Conservation (phyloP, 2,797 vertebrate genomes). For the Labroides dimidiatus region DNA sequence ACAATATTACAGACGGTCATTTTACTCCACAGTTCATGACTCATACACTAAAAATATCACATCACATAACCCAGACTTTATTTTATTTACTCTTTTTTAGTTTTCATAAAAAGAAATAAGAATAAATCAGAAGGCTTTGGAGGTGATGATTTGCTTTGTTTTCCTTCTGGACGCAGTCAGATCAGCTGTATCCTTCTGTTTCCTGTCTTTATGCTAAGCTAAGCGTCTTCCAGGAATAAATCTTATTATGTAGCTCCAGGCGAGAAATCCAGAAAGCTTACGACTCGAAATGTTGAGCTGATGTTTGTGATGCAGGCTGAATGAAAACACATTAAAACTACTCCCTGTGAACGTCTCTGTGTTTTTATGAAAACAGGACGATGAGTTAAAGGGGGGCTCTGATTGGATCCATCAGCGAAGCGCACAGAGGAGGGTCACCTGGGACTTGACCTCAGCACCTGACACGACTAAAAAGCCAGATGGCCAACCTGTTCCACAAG, state of each 20-base stretch:
- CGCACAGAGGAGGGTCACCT: conserved; percentile 38
- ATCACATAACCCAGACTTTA: too few relatives aligned
- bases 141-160: not conserved
- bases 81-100: too few relatives aligned
- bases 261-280: not conserved
- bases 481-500: conserved; percentile 47
- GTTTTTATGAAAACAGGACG: conserved; percentile 40
- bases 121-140: not conserved
- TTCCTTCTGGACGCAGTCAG: not conserved
- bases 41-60: too few relatives aligned
- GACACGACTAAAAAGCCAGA: conserved; percentile 60
- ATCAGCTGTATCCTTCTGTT: not conserved
- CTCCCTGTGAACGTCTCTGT: not conserved
- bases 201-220: not conserved
- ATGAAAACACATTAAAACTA: not conserved
- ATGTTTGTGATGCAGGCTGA: not conserved
- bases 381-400: conserved; percentile 23
- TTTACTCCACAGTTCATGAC: too few relatives aligned
- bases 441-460: conserved; percentile 58
- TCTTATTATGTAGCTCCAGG: not conserved
- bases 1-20: not conserved
- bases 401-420: conserved; percentile 34
- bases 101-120: not conserved
- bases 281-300: not conserved
- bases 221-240: not conserved